These are phyloP conservation scores for Drosophila austrosaltans DNA, from an alignment of 2,888 invertebrate genomes.

Conservation along the genomic window DNA sequence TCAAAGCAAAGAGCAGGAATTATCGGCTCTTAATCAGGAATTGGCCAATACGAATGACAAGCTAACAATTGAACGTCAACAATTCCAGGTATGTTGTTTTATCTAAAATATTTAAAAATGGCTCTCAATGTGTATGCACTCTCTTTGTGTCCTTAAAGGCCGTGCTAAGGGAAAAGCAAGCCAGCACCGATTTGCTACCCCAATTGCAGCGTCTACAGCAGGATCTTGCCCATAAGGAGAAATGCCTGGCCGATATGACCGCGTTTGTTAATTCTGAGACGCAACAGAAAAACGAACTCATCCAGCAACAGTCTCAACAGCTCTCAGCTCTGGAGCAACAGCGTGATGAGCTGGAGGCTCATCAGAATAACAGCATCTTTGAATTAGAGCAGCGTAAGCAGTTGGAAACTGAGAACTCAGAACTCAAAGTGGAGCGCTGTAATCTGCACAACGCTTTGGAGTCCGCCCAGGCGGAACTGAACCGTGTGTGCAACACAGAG, in stretches of 20 bases:
- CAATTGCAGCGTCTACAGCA: conserved; percentile 81
- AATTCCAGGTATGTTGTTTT: conserved; percentile 72
- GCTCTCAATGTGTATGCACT: not conserved
- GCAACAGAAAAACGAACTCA: conserved; percentile 79
- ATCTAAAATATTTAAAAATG: not conserved
- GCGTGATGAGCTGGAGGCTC: conserved; percentile 80
- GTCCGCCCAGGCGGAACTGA: conserved; percentile 72
- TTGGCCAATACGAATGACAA: conserved; percentile 81
- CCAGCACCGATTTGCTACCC: conserved; percentile 78
- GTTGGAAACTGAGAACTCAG: conserved; percentile 78
- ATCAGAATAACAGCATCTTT: conserved; percentile 79
- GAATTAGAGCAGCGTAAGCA: conserved; percentile 81
- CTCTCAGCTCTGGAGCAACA: conserved; percentile 79
- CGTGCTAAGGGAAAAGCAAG: conserved; percentile 80
- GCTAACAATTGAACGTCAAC: conserved; percentile 80
- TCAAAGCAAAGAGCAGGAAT: conserved; percentile 78
- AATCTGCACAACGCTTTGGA: conserved; percentile 82
- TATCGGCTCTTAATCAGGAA: conserved; percentile 79
- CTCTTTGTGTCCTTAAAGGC: conserved; percentile 44
- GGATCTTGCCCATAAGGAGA: conserved; percentile 80
- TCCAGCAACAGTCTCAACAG: conserved; percentile 78
- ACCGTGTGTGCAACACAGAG: conserved; percentile 66
- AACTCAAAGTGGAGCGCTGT: conserved; percentile 80
- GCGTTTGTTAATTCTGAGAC: conserved; percentile 79
- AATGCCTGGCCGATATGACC: conserved; percentile 79